Evolutionary conservation across 2,797 vertebrate species (phyloP), one percentile per base, ranked within the genome.

Genomic region (Epinephelus awoara): DNA sequence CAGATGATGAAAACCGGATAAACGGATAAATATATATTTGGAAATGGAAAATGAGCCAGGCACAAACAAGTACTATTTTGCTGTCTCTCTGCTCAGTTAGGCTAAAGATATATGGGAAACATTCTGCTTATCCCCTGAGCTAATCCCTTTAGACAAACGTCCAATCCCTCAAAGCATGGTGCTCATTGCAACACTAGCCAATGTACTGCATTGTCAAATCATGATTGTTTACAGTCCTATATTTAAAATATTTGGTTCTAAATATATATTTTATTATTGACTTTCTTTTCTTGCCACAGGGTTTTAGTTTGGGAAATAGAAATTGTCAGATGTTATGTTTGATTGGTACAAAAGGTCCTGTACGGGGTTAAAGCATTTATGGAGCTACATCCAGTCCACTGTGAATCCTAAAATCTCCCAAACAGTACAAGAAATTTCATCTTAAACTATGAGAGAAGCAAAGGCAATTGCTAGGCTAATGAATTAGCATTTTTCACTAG

Each of bases 141-240:
- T 94, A 91, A 93, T 94, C 92, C 91, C 88, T 86, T 92, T 86
- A 89, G 86, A 89, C 87, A 86, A 86, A 89, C 9, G 72, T 90
- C 88, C 89, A 90, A 88, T 92, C 89, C 87, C 87, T 88, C 79
- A 88, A 84, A 91, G 87, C 88, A 83, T 71, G 76, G 72, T 38
- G 78, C 87, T 85, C 75, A 82, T 70, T 83, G 84, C 77, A 84
- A 77, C 74, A 72, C 72, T 51, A 73, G 83, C 80, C 79, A 85
- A 77, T 73, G 76, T 9, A 74, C 70, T 8, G 57, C 69, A 57
- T 79, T 72, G 46, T 84, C 54, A 77, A 72, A 79, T 49, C n/a
- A 59, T 50, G 68, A 82, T 81, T 88, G 85, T 89, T 87, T 87
- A 84, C 80, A 80, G 67, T 49, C 64, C 67, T 67, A 54, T 44